Conservation (phyloP, 2,888 invertebrate species). For the Hypselothyrea guttata region DNA sequence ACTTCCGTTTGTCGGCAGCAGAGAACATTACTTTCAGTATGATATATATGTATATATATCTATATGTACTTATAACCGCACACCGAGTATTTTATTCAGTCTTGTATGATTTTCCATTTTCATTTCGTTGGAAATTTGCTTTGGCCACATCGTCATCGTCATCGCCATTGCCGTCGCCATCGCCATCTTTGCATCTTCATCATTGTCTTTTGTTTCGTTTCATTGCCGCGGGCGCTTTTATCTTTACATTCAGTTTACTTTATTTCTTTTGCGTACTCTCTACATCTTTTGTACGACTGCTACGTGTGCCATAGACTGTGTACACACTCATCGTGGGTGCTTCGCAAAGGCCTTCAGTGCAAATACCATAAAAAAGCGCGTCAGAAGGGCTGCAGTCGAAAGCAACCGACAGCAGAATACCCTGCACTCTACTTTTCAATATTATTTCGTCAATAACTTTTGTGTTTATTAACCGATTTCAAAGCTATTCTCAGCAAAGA, state of each 20-base stretch:
- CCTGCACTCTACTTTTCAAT: too few relatives aligned
- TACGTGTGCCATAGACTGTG: conserved; percentile 43
- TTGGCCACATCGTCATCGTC: conserved; percentile 27
- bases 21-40: background rate
- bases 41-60: background rate
- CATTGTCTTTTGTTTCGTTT: conserved; percentile 59
- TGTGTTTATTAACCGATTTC: too few relatives aligned
- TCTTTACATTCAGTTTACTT: conserved; percentile 70
- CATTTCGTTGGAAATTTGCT: conserved; percentile 27
- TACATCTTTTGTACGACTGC: conserved; percentile 53
- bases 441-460: too few relatives aligned
- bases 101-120: conserved; percentile 24
- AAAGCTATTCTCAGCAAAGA: too few relatives aligned
- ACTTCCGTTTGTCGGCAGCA: conserved; percentile 26
- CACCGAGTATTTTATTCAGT: background rate
- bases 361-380: too few relatives aligned
- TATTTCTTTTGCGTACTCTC: conserved; percentile 56
- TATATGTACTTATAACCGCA: background rate
- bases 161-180: background rate
- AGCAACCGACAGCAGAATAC: too few relatives aligned
- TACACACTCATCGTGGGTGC: conserved; percentile 27
- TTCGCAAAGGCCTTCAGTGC: conserved; percentile 28
- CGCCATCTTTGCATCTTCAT: conserved; percentile 19
- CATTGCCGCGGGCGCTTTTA: conserved; percentile 63
- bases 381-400: too few relatives aligned